Base-by-base conservation (phyloP, 2,113 vertebrate species). In the Syngnathus typhle region DNA sequence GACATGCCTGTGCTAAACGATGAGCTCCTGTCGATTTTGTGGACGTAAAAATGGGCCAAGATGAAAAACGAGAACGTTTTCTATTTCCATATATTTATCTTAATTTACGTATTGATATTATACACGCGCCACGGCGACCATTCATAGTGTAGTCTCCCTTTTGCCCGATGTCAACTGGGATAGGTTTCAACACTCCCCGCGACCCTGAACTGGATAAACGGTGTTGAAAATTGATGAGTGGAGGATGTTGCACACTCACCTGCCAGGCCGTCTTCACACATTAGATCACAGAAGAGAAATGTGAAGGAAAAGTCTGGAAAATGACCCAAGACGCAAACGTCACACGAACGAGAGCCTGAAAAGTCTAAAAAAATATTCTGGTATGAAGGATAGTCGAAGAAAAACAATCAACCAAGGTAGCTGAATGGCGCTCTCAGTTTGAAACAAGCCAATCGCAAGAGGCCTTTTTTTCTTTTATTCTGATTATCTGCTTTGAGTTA, bases 361-460 rank as follows among this genome's bases (percentile, higher is more conserved):
- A 32, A 32, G 27, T 32, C 27, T 3, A 2, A 32, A 32, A 3
- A 32, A 32, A 32, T 3, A 32, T 32, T 32, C 27, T 32, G 27
- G 27, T 32, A 32, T 32, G 27, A 32, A 32, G 27, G 27, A 32
- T 3, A 32, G 27, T 32, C 27, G 27, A 32, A 32, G 27, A 32
- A 32, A 32, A 32, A 32, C 27, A 32, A 15, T 3, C 44, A 76
- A 72, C 11, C n/a, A 43, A 44, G 5, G n/a, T 27, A 76, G 32
- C 52, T 69, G 39, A 18, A 23, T 46, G 81, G 84, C 84, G 72
- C 71, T 71, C 67, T 60, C 2, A 23, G 65, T 86, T 87, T 85
- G 58, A 89, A 89, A 82, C 47, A 0, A 13, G 44, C 85, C 83
- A 83, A 84, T 74, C 65, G 1, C 51, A 49, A 15, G 19, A 1